Percentiles rank a stretch among this genome's conserved stretches.
Evolutionary conservation across 2,113 vertebrate species (phyloP).

Genomic region (Benitochromis conjunctus): DNA sequence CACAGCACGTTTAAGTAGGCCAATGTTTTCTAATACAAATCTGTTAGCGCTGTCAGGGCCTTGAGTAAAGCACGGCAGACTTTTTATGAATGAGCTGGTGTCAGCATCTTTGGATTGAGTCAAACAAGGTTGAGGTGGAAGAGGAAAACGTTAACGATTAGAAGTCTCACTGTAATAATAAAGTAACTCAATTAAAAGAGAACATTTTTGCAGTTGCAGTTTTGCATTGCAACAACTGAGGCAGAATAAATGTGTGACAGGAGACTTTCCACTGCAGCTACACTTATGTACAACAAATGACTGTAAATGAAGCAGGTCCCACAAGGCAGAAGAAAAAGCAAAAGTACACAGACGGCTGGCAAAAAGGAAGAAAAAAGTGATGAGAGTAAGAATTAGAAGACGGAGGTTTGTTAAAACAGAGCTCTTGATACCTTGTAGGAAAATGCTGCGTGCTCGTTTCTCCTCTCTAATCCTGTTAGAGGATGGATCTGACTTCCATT

Average conservation of each 20-base stretch:
- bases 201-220: neutral
- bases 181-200: neutral
- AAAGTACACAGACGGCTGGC: neutral
- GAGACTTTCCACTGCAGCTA: neutral
- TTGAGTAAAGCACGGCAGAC: neutral
- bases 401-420: neutral
- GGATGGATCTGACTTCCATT: neutral
- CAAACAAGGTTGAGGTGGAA: neutral
- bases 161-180: neutral
- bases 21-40: neutral
- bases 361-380: neutral
- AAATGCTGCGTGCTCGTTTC: conserved; percentile 14
- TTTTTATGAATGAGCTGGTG: neutral
- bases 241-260: neutral
- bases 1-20: neutral
- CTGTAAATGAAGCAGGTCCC: neutral
- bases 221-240: neutral
- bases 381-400: neutral
- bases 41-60: neutral
- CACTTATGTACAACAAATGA: neutral
- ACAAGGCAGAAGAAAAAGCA: neutral
- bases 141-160: neutral
- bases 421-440: neutral
- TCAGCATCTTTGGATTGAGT: neutral
- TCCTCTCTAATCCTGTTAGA: conserved; percentile 34